Percentiles rank a stretch among this genome's conserved stretches.
phyloP scores from a whole-genome alignment of 2,113 vertebrate species.

The Zosterops japonicus region DNA sequence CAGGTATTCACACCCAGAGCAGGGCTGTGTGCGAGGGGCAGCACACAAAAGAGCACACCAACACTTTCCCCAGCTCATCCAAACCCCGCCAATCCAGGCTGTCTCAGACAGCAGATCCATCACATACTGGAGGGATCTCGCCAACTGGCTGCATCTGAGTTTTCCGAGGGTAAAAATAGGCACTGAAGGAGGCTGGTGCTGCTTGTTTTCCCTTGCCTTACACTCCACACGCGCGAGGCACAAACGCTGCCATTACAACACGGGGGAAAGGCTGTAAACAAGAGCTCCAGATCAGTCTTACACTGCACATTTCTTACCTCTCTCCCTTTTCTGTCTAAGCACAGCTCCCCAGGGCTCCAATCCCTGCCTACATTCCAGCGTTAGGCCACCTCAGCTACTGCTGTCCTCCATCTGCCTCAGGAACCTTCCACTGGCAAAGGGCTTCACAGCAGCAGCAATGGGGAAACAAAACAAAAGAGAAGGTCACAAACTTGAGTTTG shows the following conservation, averaged over 20 bases:
- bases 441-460: slow-evolving; percentile 49
- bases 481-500: neutral
- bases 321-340: slow-evolving; percentile 47
- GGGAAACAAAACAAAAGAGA: slow-evolving; percentile 28
- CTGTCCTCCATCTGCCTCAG: slow-evolving; percentile 44
- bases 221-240: neutral
- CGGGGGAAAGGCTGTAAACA: slow-evolving; percentile 20
- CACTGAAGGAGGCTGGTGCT: neutral
- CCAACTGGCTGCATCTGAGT: slow-evolving; percentile 33
- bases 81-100: neutral
- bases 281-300: slow-evolving; percentile 7
- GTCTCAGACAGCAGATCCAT: slow-evolving; percentile 3
- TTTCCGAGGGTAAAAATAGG: slow-evolving; percentile 14
- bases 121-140: neutral
- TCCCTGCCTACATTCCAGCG: slow-evolving; percentile 53
- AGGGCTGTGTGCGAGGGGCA: neutral
- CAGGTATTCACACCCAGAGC: neutral
- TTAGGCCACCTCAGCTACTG: slow-evolving; percentile 56
- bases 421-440: slow-evolving; percentile 29
- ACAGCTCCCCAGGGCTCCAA: slow-evolving; percentile 43
- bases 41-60: neutral
- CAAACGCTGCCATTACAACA: neutral
- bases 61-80: neutral
- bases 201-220: slow-evolving; percentile 14
- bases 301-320: slow-evolving; percentile 43